Evolutionary conservation across 2,797 vertebrate species (phyloP).

Genomic region (Alfaro cultratus): DNA sequence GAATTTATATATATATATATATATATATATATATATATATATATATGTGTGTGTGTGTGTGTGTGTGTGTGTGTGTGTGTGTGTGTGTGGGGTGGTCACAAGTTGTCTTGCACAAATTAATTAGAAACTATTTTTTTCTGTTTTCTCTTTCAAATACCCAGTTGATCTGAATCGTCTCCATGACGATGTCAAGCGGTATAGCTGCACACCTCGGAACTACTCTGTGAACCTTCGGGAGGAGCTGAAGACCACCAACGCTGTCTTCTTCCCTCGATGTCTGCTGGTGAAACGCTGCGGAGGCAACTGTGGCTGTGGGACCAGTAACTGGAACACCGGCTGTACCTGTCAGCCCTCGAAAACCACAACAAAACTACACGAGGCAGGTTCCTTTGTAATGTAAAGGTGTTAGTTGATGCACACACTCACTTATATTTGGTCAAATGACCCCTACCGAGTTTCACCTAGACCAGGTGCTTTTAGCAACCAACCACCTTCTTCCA

Average conservation of each 20-base stretch:
- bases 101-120: background rate
- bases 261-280: slow-evolving; percentile 96
- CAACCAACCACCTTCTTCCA: background rate
- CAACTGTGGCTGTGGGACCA: slow-evolving; percentile 92
- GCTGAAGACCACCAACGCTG: slow-evolving; percentile 86
- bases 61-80: too few relatives aligned
- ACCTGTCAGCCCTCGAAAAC: slow-evolving; percentile 87
- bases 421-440: background rate
- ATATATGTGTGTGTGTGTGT: too few relatives aligned
- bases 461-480: background rate
- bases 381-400: slow-evolving; percentile 41
- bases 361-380: slow-evolving; percentile 91
- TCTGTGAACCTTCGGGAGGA: slow-evolving; percentile 96
- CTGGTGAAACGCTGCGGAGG: slow-evolving; percentile 95
- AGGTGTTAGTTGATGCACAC: background rate
- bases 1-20: too few relatives aligned
- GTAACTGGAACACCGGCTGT: slow-evolving; percentile 88
- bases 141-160: slow-evolving; percentile 47
- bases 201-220: slow-evolving; percentile 94
- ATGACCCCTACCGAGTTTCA: background rate
- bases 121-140: background rate
- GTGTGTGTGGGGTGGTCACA: background rate
- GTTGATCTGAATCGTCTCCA: slow-evolving; percentile 93
- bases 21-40: background rate
- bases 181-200: slow-evolving; percentile 94